Evolutionary conservation across 2,113 vertebrate species (phyloP).

Genomic region (Chaetodon trifascialis): DNA sequence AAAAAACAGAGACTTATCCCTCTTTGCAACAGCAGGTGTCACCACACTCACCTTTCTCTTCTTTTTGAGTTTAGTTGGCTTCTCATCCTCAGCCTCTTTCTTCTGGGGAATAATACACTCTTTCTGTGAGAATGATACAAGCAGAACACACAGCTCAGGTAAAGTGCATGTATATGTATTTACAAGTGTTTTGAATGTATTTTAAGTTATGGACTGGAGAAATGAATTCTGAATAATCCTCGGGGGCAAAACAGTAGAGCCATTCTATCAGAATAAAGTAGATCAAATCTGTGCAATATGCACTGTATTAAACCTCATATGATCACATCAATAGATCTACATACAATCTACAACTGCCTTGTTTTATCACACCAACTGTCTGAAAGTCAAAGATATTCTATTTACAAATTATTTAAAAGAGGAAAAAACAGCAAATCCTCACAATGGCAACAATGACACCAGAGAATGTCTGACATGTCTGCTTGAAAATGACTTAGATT

Average conservation of each 20-base stretch:
- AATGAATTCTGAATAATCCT: neutral
- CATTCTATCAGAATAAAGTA: neutral
- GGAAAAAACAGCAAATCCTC: neutral
- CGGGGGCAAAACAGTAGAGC: neutral
- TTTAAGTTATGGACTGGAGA: neutral
- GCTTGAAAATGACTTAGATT: neutral
- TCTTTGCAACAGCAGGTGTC: constrained; percentile 60
- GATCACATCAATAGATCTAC: neutral
- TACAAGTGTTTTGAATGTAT: neutral
- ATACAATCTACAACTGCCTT: neutral
- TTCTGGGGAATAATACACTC: constrained; percentile 41
- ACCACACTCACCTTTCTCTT: constrained; percentile 74
- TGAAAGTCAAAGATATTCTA: no score
- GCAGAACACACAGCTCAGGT: neutral
- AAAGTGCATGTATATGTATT: neutral
- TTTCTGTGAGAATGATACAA: constrained; percentile 49
- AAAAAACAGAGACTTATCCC: neutral
- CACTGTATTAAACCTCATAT: neutral
- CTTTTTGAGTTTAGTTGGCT: constrained; percentile 61
- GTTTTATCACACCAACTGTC: neutral
- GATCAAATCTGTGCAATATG: neutral
- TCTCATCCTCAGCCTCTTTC: constrained; percentile 44
- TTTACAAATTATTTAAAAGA: no score
- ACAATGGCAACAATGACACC: neutral
- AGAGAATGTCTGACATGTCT: neutral